Base-by-base conservation (phyloP, 1,140 invertebrate genomes). In the Prorops nasuta region DNA sequence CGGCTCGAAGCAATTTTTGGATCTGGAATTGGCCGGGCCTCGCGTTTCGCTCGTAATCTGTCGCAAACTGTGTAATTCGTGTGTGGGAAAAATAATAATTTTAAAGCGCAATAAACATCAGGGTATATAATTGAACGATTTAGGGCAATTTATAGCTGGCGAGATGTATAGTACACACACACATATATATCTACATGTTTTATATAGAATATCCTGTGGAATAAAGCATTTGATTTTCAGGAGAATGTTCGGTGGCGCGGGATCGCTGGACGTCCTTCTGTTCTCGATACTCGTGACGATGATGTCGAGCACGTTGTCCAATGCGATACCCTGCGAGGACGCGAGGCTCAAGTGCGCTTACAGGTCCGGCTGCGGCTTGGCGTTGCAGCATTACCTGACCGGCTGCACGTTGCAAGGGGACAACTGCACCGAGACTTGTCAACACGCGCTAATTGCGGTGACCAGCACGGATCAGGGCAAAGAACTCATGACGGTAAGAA, bases 381-480 rank as follows among this genome's bases (percentile, higher is more conserved):
- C 89, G 2, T 78, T 92, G 35, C 82, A 85, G 62, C 85, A 85
- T 61, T 91, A 91, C 72, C 77, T 91, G 69, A 69, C 84, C 17
- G 81, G 83, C 39, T 92, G 89, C 64, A 83, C 83, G 2, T 79
- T 90, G 38, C 75, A 81, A 18, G 81, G 81, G 18, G 75, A 78
- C 12, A 64, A 73, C 14, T 91, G 90, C 66, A 84, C 88, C 0
- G 83, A 86, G 58, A 72, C 79, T 15, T 91, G 89, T 67, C 82
- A 85, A 51, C 81, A 87, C 65, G 86, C 89, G 0, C 79, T 91
- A 7, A 88, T 91, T 35, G 87, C 87, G 0, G 78, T 91, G 14
- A 88, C 84, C 0, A 89, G 86, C 21, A 90, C 89, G 0, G 85
- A 88, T 28, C 86, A 90, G 69, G 90, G 90, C 14, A 84, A 87